phyloP scores from a whole-genome alignment of 2,888 invertebrate species.

The Torymus auratus region DNA sequence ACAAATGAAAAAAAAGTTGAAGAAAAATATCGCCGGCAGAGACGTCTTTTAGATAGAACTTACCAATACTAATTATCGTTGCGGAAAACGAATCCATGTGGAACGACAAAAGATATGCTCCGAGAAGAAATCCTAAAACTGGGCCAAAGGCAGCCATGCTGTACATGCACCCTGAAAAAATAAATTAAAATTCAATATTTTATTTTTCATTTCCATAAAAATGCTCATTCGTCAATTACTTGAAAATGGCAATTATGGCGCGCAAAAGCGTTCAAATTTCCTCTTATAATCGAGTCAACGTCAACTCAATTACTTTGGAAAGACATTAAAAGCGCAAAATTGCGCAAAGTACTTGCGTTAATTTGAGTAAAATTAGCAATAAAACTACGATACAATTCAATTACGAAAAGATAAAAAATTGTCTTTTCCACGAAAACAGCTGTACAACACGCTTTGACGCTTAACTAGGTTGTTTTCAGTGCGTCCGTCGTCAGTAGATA shows the following conservation, averaged over 20 bases:
- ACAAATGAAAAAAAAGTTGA: neutral
- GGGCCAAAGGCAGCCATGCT: slow-evolving; percentile 98
- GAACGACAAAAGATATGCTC: slow-evolving; percentile 92
- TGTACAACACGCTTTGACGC: too few relatives aligned
- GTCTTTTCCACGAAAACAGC: too few relatives aligned
- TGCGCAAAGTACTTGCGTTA: neutral
- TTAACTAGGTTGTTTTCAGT: too few relatives aligned
- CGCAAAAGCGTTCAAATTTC: too few relatives aligned
- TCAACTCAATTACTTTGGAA: neutral
- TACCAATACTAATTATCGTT: slow-evolving; percentile 85
- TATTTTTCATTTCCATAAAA: neutral
- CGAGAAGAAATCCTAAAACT: slow-evolving; percentile 94
- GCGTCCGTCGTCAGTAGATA: too few relatives aligned
- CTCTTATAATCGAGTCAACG: neutral
- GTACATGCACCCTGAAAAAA: slow-evolving; percentile 90
- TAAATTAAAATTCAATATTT: neutral
- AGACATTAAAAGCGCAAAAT: neutral
- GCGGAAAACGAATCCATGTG: slow-evolving; percentile 93
- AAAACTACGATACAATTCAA: too few relatives aligned
- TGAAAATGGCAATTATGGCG: too few relatives aligned
- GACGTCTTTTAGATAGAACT: slow-evolving; percentile 63
- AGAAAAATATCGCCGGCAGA: slow-evolving; percentile 1
- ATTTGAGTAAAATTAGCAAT: too few relatives aligned
- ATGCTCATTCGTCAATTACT: neutral
- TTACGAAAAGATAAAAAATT: too few relatives aligned